These are phyloP conservation scores for Hydrophis major DNA, from an alignment of 2,797 vertebrate species.

Conservation along the genomic window DNA sequence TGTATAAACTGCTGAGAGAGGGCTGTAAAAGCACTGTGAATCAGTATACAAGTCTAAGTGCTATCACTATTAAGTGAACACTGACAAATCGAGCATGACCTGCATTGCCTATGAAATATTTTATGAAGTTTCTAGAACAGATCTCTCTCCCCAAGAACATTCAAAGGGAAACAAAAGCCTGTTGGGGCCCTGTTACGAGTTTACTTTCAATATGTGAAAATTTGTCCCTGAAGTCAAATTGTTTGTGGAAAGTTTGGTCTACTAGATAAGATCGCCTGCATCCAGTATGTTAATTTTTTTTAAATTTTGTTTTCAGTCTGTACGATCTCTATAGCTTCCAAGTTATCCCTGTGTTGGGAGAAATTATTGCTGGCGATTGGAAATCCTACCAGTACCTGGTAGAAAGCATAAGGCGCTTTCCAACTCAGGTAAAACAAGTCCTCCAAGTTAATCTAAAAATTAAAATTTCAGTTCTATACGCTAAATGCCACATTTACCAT, in stretches of 20 bases:
- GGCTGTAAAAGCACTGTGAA: no score
- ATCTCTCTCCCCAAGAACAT: background rate
- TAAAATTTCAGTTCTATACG: no score
- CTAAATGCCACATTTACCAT: background rate
- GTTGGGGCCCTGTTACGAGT: no score
- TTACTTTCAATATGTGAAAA: background rate
- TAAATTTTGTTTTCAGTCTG: constrained; percentile 71
- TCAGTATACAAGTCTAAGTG: no score
- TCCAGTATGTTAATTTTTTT: background rate
- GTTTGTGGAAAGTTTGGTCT: background rate
- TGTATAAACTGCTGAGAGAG: no score
- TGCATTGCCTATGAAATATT: background rate
- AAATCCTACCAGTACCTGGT: constrained; percentile 97
- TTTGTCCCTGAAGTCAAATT: background rate
- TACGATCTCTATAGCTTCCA: constrained; percentile 96
- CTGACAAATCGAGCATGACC: background rate
- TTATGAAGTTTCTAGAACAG: background rate
- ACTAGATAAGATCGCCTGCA: background rate
- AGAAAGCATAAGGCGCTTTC: constrained; percentile 93
- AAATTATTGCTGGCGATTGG: constrained; percentile 96
- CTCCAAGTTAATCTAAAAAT: background rate
- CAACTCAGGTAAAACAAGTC: constrained; percentile 81
- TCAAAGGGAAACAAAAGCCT: background rate
- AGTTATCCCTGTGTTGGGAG: constrained; percentile 93
- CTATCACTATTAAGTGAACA: background rate